phyloP scores from a whole-genome alignment of 2,113 vertebrate genomes.

The Seriola dumerili region DNA sequence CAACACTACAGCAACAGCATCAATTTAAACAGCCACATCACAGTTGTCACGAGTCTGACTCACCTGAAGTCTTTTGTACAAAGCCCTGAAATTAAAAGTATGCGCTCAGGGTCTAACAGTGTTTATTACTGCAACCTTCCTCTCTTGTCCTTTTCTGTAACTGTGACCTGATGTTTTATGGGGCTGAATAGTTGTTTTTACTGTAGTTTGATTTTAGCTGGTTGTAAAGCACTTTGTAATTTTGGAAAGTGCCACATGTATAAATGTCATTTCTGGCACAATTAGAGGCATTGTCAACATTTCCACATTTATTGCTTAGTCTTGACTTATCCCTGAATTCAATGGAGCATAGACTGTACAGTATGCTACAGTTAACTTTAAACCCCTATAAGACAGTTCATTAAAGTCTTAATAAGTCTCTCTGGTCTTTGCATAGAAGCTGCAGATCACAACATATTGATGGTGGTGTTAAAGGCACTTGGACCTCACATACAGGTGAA shows the following conservation, averaged over 20 bases:
- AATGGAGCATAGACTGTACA: background rate
- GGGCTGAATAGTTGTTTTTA: background rate
- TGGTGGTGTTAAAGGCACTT: background rate
- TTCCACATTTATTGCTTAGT: background rate
- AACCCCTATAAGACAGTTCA: background rate
- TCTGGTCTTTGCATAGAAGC: conserved; percentile 1
- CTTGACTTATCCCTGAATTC: background rate
- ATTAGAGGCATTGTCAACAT: background rate
- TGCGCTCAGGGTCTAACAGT: no score
- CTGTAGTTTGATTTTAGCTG: background rate
- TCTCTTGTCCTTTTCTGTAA: background rate
- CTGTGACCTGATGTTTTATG: background rate
- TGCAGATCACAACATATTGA: conserved; percentile 10
- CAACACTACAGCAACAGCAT: background rate
- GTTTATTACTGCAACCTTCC: background rate
- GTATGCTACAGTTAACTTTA: background rate
- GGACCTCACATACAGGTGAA: background rate
- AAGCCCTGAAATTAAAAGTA: background rate
- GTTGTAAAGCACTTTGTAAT: background rate
- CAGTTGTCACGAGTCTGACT: background rate
- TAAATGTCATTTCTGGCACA: background rate
- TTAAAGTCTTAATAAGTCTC: background rate
- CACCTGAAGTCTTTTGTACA: background rate
- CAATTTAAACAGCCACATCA: background rate
- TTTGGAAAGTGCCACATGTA: background rate